Evolutionary conservation across 2,113 vertebrate genomes (phyloP).

Genomic region (Chaetodon trifascialis): DNA sequence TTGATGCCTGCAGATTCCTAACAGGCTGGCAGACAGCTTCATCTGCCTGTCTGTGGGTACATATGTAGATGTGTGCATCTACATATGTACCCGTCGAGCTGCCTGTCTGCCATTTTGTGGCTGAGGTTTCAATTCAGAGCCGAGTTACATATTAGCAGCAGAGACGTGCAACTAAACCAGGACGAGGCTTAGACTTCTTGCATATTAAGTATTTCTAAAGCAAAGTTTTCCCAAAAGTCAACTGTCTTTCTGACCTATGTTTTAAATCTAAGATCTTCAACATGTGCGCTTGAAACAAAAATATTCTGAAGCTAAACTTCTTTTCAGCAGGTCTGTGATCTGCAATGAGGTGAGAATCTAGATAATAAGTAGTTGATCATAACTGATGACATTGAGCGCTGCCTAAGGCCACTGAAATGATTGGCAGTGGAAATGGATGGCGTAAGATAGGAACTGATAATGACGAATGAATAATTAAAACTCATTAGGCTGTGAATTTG

Average conservation of each 20-base stretch:
- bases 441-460: slow-evolving; percentile 22
- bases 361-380: slow-evolving; percentile 36
- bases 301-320: background rate
- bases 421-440: slow-evolving; percentile 1
- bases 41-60: slow-evolving; percentile 25
- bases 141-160: background rate
- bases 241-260: background rate
- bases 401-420: slow-evolving; percentile 12
- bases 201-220: background rate
- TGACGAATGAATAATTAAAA: slow-evolving; percentile 48
- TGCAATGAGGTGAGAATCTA: slow-evolving; percentile 21
- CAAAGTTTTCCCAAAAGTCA: background rate
- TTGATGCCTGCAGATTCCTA: slow-evolving; percentile 53
- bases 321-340: slow-evolving; percentile 6
- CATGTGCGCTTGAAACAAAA: background rate
- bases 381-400: slow-evolving; percentile 5
- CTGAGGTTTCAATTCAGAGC: slow-evolving; percentile 13
- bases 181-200: slow-evolving; percentile 9
- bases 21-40: slow-evolving; percentile 42
- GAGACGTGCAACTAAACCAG: slow-evolving; percentile 15
- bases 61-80: slow-evolving; percentile 52
- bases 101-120: slow-evolving; percentile 34
- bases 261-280: background rate
- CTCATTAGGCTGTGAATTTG: slow-evolving; percentile 1
- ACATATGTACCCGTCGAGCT: slow-evolving; percentile 33